A percentile compares a stretch with the other conserved stretches of the same genome.
phyloP scores from a whole-genome alignment of 1,140 invertebrate genomes.

The Drosophila kepulauana region DNA sequence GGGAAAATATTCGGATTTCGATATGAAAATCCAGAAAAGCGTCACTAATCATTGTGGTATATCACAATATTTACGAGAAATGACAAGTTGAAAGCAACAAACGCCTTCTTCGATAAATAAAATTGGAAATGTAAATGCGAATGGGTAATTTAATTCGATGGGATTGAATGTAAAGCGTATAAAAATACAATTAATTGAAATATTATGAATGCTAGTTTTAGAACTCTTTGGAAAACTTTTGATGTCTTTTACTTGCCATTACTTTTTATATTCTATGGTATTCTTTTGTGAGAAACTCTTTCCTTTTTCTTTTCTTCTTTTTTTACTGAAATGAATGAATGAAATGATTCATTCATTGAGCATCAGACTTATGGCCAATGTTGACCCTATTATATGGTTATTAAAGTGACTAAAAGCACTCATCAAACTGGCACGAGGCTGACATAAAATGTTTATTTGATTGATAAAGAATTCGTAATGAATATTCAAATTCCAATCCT shows the following conservation, averaged over 20 bases:
- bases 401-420: not conserved
- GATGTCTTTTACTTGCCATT: too few species aligned
- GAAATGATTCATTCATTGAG: not conserved
- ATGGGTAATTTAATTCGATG: not conserved
- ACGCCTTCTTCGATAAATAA: not conserved
- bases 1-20: not conserved
- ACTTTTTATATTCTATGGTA: too few species aligned
- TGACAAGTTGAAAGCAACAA: constrained; percentile 8
- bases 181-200: not conserved
- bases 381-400: constrained; percentile 1
- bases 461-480: not conserved
- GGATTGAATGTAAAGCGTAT: not conserved
- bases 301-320: not conserved
- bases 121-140: not conserved
- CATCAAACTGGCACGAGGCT: constrained; percentile 1
- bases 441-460: not conserved
- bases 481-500: too few species aligned
- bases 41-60: constrained; percentile 6
- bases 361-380: constrained; percentile 1
- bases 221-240: too few species aligned
- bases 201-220: too few species aligned
- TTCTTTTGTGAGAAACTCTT: not conserved
- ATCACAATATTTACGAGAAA: constrained; percentile 19
- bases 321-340: not conserved
- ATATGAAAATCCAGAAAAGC: constrained; percentile 1